Percentiles rank a stretch among this genome's conserved stretches.
These are phyloP conservation scores for Eira barbara DNA, from an alignment of 2,113 vertebrate species.

Conservation along the genomic window DNA sequence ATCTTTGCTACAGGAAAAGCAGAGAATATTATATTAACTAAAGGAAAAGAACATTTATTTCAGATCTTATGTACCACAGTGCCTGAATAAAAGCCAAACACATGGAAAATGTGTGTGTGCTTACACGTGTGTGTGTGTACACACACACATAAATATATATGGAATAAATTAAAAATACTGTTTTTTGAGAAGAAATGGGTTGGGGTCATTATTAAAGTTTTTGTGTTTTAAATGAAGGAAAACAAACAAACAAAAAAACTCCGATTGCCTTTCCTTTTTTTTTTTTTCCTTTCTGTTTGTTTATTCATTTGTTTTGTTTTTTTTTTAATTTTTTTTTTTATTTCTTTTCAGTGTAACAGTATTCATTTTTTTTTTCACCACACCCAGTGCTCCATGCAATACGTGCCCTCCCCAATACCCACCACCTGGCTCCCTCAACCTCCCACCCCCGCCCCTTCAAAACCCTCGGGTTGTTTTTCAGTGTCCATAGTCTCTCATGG, in stretches of 20 bases:
- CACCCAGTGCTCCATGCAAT: no score
- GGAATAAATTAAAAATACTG: background rate
- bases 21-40: background rate
- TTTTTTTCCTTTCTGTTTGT: no score
- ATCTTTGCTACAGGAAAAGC: constrained; percentile 28
- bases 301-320: no score
- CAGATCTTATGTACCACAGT: background rate
- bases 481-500: no score
- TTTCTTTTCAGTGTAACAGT: no score
- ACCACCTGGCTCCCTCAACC: no score
- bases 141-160: background rate
- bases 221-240: background rate
- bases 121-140: background rate
- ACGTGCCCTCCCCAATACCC: no score
- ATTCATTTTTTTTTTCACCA: no score
- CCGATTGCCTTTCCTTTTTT: background rate
- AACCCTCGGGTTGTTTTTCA: no score
- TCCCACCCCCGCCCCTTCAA: no score
- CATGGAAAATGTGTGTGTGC: background rate
- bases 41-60: background rate
- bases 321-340: no score
- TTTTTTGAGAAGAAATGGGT: background rate
- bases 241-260: background rate
- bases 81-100: background rate
- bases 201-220: background rate